phyloP scores from a whole-genome alignment of 2,113 vertebrate species.

The Echinops telfairi region DNA sequence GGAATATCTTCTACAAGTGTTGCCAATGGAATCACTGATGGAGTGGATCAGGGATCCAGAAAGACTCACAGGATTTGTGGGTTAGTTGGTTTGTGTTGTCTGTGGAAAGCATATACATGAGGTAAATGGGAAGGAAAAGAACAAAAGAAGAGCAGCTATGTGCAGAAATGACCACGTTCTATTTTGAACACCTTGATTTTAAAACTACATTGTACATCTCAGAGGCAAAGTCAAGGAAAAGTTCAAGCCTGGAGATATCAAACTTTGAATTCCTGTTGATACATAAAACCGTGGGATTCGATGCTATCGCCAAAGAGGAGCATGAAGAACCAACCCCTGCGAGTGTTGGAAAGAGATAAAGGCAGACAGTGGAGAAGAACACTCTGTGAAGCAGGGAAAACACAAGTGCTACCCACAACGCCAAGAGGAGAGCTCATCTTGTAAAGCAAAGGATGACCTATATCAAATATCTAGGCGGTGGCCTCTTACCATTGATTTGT shows the following conservation, averaged over 20 bases:
- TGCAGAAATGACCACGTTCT: not conserved
- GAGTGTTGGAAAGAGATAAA: not conserved
- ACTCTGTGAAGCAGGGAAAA: not conserved
- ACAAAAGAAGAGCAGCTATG: not conserved
- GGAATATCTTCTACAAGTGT: not conserved
- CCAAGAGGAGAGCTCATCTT: not conserved
- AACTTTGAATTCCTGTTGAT: not conserved
- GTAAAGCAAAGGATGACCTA: not conserved
- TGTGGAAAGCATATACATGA: not conserved
- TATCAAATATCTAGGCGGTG: not conserved
- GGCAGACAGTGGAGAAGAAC: not conserved
- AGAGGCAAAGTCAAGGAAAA: conserved; percentile 7
- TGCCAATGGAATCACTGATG: not conserved
- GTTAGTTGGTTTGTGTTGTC: not conserved
- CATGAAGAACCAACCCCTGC: not conserved
- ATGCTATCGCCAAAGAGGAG: not conserved
- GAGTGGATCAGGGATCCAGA: not conserved
- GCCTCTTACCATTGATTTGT: not conserved
- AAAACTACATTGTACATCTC: not conserved
- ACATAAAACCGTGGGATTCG: not conserved
- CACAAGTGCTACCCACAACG: not conserved
- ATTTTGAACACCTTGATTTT: not conserved
- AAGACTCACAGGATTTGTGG: not conserved
- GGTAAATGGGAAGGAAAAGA: not conserved
- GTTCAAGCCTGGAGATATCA: not conserved